Conservation (phyloP, 2,888 invertebrate species). For the Hypolimnas misippus region DNA sequence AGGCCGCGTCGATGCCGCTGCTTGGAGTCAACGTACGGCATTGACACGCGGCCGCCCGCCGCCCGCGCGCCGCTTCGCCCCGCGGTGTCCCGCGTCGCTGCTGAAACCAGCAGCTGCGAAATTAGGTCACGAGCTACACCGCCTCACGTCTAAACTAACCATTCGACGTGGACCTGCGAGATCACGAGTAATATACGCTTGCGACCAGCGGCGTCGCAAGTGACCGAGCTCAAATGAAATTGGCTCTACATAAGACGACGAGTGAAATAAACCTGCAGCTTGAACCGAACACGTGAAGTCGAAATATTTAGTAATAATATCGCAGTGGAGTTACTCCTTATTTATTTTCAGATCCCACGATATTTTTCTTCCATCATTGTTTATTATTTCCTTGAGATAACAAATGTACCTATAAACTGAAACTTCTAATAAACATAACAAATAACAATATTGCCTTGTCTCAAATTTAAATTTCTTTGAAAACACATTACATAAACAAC, state of each 20-base stretch:
- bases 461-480: slow-evolving; percentile 2
- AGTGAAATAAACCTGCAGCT: slow-evolving; percentile 68
- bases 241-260: slow-evolving; percentile 56
- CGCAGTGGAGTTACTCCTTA: background rate
- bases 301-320: background rate
- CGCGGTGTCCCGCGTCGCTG: slow-evolving; percentile 67
- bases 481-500: slow-evolving; percentile 17
- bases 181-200: slow-evolving; percentile 39
- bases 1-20: slow-evolving; percentile 79
- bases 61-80: slow-evolving; percentile 53
- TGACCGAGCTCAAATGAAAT: slow-evolving; percentile 40
- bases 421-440: background rate
- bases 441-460: background rate
- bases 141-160: slow-evolving; percentile 69
- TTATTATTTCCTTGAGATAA: background rate
- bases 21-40: slow-evolving; percentile 83
- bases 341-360: background rate
- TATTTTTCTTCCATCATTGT: background rate
- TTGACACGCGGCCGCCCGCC: slow-evolving; percentile 78
- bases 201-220: slow-evolving; percentile 3
- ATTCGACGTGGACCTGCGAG: slow-evolving; percentile 50
- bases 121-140: slow-evolving; percentile 80
- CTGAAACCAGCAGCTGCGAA: slow-evolving; percentile 83
- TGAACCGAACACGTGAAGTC: slow-evolving; percentile 63
- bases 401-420: background rate